Conservation (phyloP, 2,888 invertebrate genomes). For the Graphium colonna region DNA sequence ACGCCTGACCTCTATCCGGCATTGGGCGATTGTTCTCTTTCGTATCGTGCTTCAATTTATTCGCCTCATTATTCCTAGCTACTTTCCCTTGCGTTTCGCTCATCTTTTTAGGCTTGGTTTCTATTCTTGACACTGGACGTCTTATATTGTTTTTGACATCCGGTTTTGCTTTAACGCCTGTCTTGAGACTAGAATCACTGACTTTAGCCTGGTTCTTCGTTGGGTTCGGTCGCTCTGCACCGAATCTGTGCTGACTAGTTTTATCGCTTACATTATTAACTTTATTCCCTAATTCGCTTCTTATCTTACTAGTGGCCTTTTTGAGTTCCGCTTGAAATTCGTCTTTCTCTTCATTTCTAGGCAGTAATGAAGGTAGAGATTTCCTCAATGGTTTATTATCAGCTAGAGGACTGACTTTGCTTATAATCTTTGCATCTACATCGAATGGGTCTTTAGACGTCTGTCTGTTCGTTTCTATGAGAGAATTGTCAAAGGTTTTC, state of each 20-base stretch:
- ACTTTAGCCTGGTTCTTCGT: conserved; percentile 70
- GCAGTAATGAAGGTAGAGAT: conserved; percentile 77
- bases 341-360: conserved; percentile 75
- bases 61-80: conserved; percentile 38
- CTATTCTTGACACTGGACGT: conserved; percentile 55
- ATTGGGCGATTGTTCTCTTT: conserved; percentile 55
- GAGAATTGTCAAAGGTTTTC: conserved; percentile 72
- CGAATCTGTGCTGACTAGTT: conserved; percentile 71
- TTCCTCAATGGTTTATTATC: conserved; percentile 68
- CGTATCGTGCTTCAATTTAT: conserved; percentile 49
- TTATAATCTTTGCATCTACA: conserved; percentile 52
- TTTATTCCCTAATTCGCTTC: conserved; percentile 70
- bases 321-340: conserved; percentile 77
- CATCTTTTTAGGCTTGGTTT: conserved; percentile 51
- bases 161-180: conserved; percentile 40
- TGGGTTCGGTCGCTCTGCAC: conserved; percentile 61
- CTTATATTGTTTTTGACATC: conserved; percentile 48
- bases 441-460: conserved; percentile 58
- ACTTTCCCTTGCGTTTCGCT: conserved; percentile 33
- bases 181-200: conserved; percentile 74
- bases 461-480: conserved; percentile 55
- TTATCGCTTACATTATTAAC: conserved; percentile 67
- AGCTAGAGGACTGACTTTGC: conserved; percentile 52
- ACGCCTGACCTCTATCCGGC: conserved; percentile 79
- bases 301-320: conserved; percentile 75